Conservation (phyloP, 2,888 invertebrate genomes). For the Peribatodes rhomboidaria region DNA sequence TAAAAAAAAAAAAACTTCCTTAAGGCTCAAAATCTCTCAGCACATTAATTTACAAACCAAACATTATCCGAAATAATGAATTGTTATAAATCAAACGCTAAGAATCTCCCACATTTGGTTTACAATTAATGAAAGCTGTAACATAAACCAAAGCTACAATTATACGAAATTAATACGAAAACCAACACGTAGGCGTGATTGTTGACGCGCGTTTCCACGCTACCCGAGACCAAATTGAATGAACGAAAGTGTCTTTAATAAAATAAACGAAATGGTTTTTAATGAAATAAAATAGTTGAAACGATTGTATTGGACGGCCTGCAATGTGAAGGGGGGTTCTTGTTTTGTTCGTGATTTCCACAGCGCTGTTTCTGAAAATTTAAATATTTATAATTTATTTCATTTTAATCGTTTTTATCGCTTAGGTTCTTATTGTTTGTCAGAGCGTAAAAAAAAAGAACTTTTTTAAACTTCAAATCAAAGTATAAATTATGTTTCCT, state of each 20-base stretch:
- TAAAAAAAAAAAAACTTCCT: background rate
- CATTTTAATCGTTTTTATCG: no score
- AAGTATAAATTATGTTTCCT: no score
- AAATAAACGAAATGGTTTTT: background rate
- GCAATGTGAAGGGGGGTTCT: no score
- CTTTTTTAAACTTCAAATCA: no score
- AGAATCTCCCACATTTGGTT: constrained; percentile 48
- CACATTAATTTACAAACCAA: constrained; percentile 42
- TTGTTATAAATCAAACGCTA: constrained; percentile 45
- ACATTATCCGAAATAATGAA: constrained; percentile 43
- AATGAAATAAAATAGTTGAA: no score
- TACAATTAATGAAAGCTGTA: constrained; percentile 69
- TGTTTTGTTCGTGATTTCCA: no score
- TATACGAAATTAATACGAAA: constrained; percentile 73
- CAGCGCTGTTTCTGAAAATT: no score
- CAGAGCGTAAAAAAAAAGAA: no score
- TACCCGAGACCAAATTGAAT: background rate
- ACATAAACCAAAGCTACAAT: constrained; percentile 65
- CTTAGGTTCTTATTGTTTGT: no score
- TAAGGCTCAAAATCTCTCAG: constrained; percentile 33
- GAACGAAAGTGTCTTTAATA: background rate
- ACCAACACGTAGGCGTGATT: constrained; percentile 66
- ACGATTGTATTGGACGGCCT: no score
- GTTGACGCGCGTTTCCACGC: constrained; percentile 57
- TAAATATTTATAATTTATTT: no score